phyloP scores from a whole-genome alignment of 2,797 vertebrate species.

The Rhynchotus rufescens region DNA sequence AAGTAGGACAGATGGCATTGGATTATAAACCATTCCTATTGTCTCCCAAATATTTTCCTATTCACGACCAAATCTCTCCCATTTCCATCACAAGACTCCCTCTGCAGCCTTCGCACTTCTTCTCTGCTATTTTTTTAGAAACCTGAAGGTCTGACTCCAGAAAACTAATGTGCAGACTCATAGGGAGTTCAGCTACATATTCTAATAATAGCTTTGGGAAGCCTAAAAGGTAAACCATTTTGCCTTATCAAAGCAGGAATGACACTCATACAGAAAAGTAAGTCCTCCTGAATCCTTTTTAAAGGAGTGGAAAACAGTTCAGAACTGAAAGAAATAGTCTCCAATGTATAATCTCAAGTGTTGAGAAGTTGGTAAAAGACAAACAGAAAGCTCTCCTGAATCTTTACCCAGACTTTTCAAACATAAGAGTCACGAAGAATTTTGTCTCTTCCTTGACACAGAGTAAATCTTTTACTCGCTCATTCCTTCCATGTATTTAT shows the following conservation, averaged over 20 bases:
- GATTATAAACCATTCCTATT: slow-evolving; percentile 43
- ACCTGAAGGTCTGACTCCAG: not conserved
- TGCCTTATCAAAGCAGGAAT: not conserved
- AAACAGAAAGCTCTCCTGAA: not conserved
- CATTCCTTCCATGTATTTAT: not conserved
- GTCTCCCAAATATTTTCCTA: not conserved
- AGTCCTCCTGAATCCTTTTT: not conserved
- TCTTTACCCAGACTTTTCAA: not conserved
- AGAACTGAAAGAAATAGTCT: not conserved
- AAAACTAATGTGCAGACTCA: not conserved
- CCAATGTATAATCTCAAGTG: not conserved
- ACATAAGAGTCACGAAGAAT: not conserved
- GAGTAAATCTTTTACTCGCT: not conserved
- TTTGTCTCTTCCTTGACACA: not conserved
- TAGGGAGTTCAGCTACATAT: not conserved
- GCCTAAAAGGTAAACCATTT: not conserved
- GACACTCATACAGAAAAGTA: not conserved
- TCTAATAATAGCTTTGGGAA: not conserved
- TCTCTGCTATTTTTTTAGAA: not conserved
- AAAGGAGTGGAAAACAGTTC: not conserved
- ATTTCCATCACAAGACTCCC: not conserved
- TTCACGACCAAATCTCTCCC: slow-evolving; percentile 2
- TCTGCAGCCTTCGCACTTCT: not conserved
- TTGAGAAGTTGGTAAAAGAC: not conserved
- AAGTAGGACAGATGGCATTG: slow-evolving; percentile 8